A percentile compares a stretch with the other conserved stretches of the same genome.
phyloP scores from a whole-genome alignment of 2,113 vertebrate species.

The Ptilorrhoa leucosticta region DNA sequence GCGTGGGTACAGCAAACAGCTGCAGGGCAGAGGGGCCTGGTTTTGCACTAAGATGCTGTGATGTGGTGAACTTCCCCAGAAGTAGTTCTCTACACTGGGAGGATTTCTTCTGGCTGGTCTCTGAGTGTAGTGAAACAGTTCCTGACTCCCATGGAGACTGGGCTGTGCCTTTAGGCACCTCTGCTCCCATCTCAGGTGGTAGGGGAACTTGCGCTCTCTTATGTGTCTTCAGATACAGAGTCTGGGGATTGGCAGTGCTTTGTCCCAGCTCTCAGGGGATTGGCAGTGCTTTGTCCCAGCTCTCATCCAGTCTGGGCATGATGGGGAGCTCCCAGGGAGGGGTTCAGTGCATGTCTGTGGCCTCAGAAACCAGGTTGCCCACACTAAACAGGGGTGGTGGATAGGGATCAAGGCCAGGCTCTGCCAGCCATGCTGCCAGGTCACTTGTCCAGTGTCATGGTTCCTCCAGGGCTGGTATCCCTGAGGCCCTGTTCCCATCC shows the following conservation, averaged over 20 bases:
- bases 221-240: accelerated
- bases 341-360: background rate
- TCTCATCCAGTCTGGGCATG: background rate
- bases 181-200: background rate
- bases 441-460: background rate
- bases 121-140: background rate
- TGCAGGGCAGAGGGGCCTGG: background rate
- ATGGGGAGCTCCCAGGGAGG: too few relatives aligned
- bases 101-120: background rate
- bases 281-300: background rate
- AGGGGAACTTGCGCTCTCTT: background rate
- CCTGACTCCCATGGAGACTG: background rate
- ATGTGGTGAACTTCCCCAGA: background rate
- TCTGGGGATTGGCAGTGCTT: background rate
- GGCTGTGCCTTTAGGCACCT: background rate
- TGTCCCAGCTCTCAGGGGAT: background rate
- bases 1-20: background rate
- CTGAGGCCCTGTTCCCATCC: background rate
- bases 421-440: background rate
- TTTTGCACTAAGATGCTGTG: accelerated
- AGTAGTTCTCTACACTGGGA: background rate
- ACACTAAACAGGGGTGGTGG: accelerated
- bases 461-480: background rate
- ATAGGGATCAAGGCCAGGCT: background rate
- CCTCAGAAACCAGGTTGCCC: accelerated